phyloP scores from a whole-genome alignment of 1,140 invertebrate genomes.

The Euwallacea fornicatus region DNA sequence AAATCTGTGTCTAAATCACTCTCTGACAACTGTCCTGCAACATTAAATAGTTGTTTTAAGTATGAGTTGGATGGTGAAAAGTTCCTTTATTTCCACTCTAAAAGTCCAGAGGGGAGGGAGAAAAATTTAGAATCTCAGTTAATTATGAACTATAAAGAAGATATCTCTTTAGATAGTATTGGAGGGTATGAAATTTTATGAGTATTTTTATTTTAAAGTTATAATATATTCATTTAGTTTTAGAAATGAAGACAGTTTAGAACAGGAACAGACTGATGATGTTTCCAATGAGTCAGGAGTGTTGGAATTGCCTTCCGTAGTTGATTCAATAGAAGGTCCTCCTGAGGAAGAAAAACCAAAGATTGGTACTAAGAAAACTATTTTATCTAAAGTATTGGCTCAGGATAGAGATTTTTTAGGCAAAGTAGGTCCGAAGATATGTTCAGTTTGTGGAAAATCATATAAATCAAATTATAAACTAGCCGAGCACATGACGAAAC shows the following conservation, averaged over 20 bases:
- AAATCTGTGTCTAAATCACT: no score
- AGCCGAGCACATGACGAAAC: slow-evolving; percentile 75
- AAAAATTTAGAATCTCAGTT: background rate
- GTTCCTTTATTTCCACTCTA: no score
- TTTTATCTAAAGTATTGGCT: no score
- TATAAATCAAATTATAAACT: slow-evolving; percentile 67
- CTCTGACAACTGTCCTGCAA: no score
- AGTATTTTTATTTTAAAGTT: slow-evolving; percentile 4
- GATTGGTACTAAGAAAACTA: background rate
- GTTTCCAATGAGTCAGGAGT: slow-evolving; percentile 9
- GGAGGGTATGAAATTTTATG: slow-evolving; percentile 15
- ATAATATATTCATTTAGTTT: slow-evolving; percentile 12
- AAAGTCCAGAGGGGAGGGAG: no score
- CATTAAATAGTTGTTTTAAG: background rate
- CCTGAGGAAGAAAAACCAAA: background rate
- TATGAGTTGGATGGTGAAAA: background rate
- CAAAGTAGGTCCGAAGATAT: slow-evolving; percentile 53
- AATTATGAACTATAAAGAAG: slow-evolving; percentile 11
- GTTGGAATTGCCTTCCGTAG: background rate
- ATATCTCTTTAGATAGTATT: slow-evolving; percentile 16
- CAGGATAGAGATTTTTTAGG: background rate
- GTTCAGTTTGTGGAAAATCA: slow-evolving; percentile 61
- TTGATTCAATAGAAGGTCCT: background rate
- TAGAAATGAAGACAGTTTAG: slow-evolving; percentile 15
- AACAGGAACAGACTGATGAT: background rate